A percentile compares a stretch with the other conserved stretches of the same genome.
phyloP scores from a whole-genome alignment of 2,888 invertebrate genomes.

The Andrena fulva region DNA sequence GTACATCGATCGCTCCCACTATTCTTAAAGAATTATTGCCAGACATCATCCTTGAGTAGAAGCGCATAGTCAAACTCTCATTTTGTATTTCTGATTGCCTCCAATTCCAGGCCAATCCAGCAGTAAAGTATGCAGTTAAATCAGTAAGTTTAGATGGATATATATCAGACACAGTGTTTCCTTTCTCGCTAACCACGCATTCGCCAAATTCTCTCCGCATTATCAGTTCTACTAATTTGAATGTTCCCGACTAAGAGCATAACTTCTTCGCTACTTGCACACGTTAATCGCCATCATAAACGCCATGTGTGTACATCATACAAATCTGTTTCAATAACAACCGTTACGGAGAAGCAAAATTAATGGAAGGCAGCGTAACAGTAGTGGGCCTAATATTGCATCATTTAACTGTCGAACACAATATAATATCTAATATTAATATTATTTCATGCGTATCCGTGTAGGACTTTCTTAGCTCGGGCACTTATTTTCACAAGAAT shows the following conservation, averaged over 20 bases:
- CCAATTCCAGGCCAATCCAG: constrained; percentile 94
- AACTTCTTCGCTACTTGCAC: neutral
- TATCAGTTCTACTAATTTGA: constrained; percentile 30
- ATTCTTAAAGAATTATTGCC: neutral
- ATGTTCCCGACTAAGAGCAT: neutral
- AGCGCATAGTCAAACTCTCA: constrained; percentile 12
- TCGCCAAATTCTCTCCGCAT: neutral
- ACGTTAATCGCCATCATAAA: neutral
- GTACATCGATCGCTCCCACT: constrained; percentile 78
- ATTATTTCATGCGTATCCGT: neutral
- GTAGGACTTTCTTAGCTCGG: neutral
- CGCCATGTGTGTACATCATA: neutral
- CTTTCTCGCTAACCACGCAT: neutral
- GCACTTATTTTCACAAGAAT: neutral
- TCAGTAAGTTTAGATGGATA: constrained; percentile 89
- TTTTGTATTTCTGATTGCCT: constrained; percentile 64
- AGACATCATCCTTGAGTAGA: neutral
- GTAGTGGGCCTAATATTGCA: neutral
- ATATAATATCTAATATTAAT: neutral
- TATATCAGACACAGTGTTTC: constrained; percentile 9
- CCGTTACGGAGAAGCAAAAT: neutral
- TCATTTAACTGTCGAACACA: neutral
- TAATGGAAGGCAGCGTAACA: neutral
- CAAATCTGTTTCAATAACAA: neutral
- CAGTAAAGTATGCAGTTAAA: constrained; percentile 96